Percentiles rank a stretch among this genome's conserved stretches.
Conservation (phyloP, 2,113 vertebrate genomes). For the Stigmatopora nigra region DNA sequence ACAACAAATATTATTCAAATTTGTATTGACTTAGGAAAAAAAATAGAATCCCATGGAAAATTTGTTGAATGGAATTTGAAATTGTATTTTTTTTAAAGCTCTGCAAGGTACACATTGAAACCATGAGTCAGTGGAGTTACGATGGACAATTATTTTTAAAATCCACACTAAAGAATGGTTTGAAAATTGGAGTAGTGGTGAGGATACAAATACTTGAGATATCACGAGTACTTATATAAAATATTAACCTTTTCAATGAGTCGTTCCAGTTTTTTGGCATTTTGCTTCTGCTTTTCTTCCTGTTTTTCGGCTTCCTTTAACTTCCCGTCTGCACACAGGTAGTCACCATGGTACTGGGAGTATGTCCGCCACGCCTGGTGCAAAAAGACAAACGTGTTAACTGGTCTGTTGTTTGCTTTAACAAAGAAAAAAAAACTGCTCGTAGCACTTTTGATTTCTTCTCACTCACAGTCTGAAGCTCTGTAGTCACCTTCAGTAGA, state of each 20-base stretch:
- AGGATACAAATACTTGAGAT: neutral
- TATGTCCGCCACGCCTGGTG: constrained; percentile 81
- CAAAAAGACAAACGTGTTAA: constrained; percentile 12
- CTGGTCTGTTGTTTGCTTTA: neutral
- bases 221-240: neutral
- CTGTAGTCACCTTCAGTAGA: constrained; percentile 76
- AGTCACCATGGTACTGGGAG: constrained; percentile 74
- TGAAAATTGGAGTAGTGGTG: neutral
- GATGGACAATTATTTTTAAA: neutral
- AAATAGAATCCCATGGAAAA: too few relatives aligned
- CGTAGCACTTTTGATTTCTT: constrained; percentile 4
- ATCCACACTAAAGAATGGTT: neutral
- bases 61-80: too few relatives aligned
- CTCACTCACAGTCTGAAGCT: constrained; percentile 78
- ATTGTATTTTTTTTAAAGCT: too few relatives aligned
- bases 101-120: too few relatives aligned
- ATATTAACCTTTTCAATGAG: constrained; percentile 78
- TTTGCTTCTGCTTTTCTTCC: constrained; percentile 79
- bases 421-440: constrained; percentile 9
- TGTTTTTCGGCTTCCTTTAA: constrained; percentile 79
- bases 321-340: constrained; percentile 75
- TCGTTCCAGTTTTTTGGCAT: constrained; percentile 76
- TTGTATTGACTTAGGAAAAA: too few relatives aligned
- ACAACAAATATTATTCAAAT: too few relatives aligned
- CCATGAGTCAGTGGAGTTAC: too few relatives aligned